Evolutionary conservation across 2,797 vertebrate genomes (phyloP).

Genomic region (Morelia viridis): DNA sequence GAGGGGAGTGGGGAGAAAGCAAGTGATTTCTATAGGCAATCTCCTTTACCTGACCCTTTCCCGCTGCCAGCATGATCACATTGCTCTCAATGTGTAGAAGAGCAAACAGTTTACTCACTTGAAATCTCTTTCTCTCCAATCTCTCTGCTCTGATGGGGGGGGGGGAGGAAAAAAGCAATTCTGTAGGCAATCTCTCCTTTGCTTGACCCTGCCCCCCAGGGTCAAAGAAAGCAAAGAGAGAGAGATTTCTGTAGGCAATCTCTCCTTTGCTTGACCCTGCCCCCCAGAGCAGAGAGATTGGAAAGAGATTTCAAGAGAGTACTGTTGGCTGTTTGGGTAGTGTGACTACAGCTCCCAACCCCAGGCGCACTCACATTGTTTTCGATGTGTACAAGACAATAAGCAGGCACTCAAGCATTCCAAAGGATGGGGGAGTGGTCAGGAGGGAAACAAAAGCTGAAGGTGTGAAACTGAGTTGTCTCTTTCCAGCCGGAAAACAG

Average conservation of each 20-base stretch:
- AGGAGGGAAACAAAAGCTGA: background rate
- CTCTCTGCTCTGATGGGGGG: background rate
- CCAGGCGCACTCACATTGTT: background rate
- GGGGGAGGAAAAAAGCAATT: background rate
- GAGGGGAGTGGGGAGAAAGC: no score
- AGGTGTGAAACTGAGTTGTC: background rate
- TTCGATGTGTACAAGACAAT: background rate
- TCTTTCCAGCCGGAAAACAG: background rate
- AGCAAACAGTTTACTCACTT: no score
- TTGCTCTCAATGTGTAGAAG: no score
- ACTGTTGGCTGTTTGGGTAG: no score
- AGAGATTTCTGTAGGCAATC: no score
- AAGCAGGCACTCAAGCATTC: background rate
- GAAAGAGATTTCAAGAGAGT: background rate
- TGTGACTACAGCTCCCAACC: no score
- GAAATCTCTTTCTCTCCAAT: background rate
- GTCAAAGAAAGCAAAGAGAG: background rate
- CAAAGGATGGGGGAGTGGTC: background rate
- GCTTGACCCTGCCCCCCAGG: background rate
- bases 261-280: no score
- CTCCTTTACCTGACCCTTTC: no score
- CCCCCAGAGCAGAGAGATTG: background rate
- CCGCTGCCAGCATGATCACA: no score
- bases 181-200: no score
- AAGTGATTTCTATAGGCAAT: no score